A percentile compares a stretch with the other conserved stretches of the same genome.
phyloP scores from a whole-genome alignment of 1,140 invertebrate genomes.

The Nasonia giraulti region DNA sequence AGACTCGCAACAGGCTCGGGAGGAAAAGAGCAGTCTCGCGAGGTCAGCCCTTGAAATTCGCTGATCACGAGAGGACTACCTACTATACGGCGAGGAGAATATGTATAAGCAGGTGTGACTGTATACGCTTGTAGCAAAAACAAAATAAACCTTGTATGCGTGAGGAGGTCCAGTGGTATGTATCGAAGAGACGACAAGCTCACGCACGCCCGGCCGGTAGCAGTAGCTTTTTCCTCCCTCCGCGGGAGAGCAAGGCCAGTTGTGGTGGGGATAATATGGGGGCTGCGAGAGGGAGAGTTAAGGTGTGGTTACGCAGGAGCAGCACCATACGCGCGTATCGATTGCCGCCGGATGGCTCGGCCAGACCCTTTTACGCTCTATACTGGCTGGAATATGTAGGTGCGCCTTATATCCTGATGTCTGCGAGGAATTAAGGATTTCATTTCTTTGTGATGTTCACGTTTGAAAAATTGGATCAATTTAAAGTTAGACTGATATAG shows the following conservation, averaged over 20 bases:
- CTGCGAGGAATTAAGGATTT: too few relatives aligned
- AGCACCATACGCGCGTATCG: conserved; percentile 22
- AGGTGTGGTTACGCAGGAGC: conserved; percentile 28
- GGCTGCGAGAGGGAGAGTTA: neutral
- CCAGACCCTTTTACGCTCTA: neutral
- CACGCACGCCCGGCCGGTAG: neutral
- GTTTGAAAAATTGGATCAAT: too few relatives aligned
- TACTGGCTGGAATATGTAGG: neutral
- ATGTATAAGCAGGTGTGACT: too few relatives aligned
- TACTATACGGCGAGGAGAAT: too few relatives aligned
- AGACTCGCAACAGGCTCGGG: conserved; percentile 14
- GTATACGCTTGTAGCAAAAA: too few relatives aligned
- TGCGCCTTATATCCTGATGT: too few relatives aligned
- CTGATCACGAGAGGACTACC: too few relatives aligned
- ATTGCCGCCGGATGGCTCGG: neutral
- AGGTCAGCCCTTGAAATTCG: neutral
- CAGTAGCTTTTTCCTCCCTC: conserved; percentile 8
- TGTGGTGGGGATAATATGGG: neutral
- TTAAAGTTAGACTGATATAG: too few relatives aligned
- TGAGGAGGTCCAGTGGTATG: too few relatives aligned
- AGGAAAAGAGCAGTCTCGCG: neutral
- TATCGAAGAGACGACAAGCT: neutral
- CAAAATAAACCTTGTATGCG: too few relatives aligned
- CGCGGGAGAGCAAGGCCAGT: neutral
- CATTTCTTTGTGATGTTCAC: too few relatives aligned